A percentile compares a stretch with the other conserved stretches of the same genome.
Evolutionary conservation across 2,797 vertebrate species (phyloP).

Genomic region (Chromis chromis): DNA sequence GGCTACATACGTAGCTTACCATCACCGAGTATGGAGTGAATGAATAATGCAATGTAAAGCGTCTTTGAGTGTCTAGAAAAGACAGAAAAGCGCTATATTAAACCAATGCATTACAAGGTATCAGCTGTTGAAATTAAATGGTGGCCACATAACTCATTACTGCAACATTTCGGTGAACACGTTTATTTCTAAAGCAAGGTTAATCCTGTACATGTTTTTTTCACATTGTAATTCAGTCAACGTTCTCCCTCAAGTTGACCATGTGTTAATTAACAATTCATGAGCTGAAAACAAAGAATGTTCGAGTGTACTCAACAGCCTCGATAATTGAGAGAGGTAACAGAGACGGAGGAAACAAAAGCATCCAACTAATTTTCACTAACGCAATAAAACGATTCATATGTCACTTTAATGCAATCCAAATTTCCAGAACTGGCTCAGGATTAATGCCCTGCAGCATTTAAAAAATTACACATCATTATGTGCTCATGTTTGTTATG

Average conservation of each 20-base stretch:
- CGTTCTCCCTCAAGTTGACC: conserved; percentile 15
- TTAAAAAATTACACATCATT: conserved; percentile 13
- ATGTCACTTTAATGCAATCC: conserved; percentile 6
- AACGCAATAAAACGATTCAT: conserved; percentile 18
- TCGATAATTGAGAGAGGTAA: conserved; percentile 16
- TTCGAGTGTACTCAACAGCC: conserved; percentile 28
- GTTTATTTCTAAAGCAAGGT: not conserved
- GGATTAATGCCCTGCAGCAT: conserved; percentile 5
- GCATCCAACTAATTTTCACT: conserved; percentile 17
- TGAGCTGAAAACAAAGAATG: conserved; percentile 42
- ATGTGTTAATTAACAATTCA: conserved; percentile 32
- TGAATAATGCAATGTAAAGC: no score
- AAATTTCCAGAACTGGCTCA: not conserved
- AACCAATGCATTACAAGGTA: no score
- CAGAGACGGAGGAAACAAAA: conserved; percentile 27
- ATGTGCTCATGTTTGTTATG: conserved; percentile 26
- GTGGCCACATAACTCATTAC: not conserved
- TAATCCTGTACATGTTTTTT: conserved; percentile 16
- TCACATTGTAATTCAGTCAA: conserved; percentile 13
- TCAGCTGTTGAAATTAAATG: not conserved
- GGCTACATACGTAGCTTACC: no score
- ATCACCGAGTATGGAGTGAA: no score
- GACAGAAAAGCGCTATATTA: no score
- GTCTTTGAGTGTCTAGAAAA: no score
- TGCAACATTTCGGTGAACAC: not conserved